Conservation (phyloP, 1,140 invertebrate species). For the Himalopsyche phryganea region DNA sequence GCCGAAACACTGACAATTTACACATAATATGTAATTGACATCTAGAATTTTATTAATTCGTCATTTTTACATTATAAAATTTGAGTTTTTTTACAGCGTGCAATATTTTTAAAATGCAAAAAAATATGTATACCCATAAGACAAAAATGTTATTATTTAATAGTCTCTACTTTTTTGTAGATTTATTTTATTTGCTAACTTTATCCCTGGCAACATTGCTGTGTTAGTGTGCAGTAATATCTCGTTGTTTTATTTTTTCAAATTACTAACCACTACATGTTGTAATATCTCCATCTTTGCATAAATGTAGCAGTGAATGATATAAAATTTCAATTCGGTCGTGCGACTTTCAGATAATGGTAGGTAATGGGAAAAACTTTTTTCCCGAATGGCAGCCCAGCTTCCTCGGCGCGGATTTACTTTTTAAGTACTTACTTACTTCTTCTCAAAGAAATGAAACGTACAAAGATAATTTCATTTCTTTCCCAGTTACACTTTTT, state of each 20-base stretch:
- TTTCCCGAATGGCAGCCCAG: constrained; percentile 4
- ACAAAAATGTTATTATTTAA: too few species aligned
- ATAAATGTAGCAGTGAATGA: constrained; percentile 24
- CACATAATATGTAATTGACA: too few species aligned
- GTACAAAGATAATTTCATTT: constrained; percentile 35
- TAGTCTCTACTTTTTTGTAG: too few species aligned
- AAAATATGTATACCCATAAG: too few species aligned
- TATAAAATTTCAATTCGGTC: constrained; percentile 35
- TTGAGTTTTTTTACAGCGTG: too few species aligned
- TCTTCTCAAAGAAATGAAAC: constrained; percentile 30
- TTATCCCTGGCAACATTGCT: too few species aligned
- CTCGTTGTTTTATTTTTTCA: constrained; percentile 27
- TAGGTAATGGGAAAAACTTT: constrained; percentile 32
- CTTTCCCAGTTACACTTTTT: constrained; percentile 23
- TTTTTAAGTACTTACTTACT: constrained; percentile 31
- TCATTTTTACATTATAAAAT: too few species aligned
- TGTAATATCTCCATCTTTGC: constrained; percentile 24
- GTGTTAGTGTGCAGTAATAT: constrained; percentile 2
- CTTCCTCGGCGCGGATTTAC: constrained; percentile 19
- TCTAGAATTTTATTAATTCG: too few species aligned
- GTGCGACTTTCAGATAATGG: constrained; percentile 32
- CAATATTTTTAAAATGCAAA: too few species aligned
- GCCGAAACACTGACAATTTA: too few species aligned
- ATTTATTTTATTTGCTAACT: too few species aligned
- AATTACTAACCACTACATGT: constrained; percentile 9